These are phyloP conservation scores for Artemia franciscana DNA, from an alignment of 1,140 invertebrate genomes.

Conservation along the genomic window DNA sequence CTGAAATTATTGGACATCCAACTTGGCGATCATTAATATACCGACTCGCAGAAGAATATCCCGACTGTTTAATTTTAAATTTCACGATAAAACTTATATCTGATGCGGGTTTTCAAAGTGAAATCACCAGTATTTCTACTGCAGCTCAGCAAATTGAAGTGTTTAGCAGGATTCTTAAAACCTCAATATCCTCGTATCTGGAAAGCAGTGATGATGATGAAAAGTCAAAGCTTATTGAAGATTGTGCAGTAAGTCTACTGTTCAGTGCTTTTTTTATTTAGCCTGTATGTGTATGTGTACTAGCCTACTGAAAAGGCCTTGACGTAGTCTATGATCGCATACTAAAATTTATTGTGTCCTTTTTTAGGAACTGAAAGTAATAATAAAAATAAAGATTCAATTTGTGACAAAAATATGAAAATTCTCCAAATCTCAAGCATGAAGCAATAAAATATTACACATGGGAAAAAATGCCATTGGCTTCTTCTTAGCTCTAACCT, in stretches of 20 bases:
- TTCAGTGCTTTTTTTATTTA: slow-evolving; percentile 8
- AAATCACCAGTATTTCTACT: slow-evolving; percentile 98
- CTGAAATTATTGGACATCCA: slow-evolving; percentile 93
- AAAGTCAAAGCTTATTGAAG: slow-evolving; percentile 56
- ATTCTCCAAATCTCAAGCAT: too few species aligned
- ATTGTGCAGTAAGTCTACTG: slow-evolving; percentile 54
- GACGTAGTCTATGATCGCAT: too few species aligned
- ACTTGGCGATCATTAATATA: slow-evolving; percentile 97
- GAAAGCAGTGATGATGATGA: slow-evolving; percentile 49
- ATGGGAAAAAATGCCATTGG: too few species aligned
- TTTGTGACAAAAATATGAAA: too few species aligned
- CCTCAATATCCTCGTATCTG: slow-evolving; percentile 51
- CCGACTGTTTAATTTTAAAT: slow-evolving; percentile 94
- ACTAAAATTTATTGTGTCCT: too few species aligned
- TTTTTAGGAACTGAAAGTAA: too few species aligned
- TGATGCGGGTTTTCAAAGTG: slow-evolving; percentile 96
- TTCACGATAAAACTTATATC: slow-evolving; percentile 98
- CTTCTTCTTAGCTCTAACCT: too few species aligned
- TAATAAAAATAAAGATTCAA: too few species aligned
- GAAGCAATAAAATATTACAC: too few species aligned
- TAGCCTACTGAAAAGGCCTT: neutral
- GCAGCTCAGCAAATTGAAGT: slow-evolving; percentile 98
- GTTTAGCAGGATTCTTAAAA: slow-evolving; percentile 87
- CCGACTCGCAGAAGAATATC: slow-evolving; percentile 87
- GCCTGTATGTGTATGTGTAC: slow-evolving; percentile 6